Conservation (phyloP, 1,140 invertebrate species). For the Metopolophium dirhodum region DNA sequence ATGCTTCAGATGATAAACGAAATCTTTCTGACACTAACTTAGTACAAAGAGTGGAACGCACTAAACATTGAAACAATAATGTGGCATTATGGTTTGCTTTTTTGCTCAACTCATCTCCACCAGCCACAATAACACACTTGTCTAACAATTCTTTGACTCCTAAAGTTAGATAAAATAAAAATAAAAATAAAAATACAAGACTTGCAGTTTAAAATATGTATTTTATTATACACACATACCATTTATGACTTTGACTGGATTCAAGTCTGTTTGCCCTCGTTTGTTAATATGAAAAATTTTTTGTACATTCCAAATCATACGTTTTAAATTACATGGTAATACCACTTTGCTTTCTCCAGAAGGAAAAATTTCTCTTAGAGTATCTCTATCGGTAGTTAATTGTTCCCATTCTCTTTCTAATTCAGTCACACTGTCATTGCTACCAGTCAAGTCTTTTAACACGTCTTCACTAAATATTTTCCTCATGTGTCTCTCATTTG, state of each 20-base stretch:
- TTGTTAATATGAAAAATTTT: constrained; percentile 99
- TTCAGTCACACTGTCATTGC: constrained; percentile 87
- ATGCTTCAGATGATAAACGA: constrained; percentile 91
- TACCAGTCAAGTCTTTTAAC: constrained; percentile 90
- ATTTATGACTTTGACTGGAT: constrained; percentile 88
- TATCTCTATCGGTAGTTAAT: constrained; percentile 83
- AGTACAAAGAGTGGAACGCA: constrained; percentile 93
- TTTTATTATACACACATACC: constrained; percentile 63
- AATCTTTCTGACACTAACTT: constrained; percentile 97
- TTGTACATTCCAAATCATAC: constrained; percentile 99
- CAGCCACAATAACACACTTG: constrained; percentile 93
- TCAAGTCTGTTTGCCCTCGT: constrained; percentile 89
- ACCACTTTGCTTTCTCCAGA: constrained; percentile 90
- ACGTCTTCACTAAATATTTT: constrained; percentile 94
- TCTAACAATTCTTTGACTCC: constrained; percentile 84
- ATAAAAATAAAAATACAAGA: background rate
- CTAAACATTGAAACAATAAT: constrained; percentile 92
- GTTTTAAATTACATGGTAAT: constrained; percentile 94
- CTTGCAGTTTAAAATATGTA: background rate
- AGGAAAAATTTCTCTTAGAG: constrained; percentile 84
- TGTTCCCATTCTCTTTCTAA: constrained; percentile 97
- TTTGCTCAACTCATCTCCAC: constrained; percentile 91
- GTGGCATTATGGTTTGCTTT: constrained; percentile 99
- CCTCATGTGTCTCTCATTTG: constrained; percentile 90
- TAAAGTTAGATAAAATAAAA: constrained; percentile 58